A percentile compares a stretch with the other conserved stretches of the same genome.
Evolutionary conservation across 2,797 vertebrate genomes (phyloP).

Genomic region (Lemur catta): DNA sequence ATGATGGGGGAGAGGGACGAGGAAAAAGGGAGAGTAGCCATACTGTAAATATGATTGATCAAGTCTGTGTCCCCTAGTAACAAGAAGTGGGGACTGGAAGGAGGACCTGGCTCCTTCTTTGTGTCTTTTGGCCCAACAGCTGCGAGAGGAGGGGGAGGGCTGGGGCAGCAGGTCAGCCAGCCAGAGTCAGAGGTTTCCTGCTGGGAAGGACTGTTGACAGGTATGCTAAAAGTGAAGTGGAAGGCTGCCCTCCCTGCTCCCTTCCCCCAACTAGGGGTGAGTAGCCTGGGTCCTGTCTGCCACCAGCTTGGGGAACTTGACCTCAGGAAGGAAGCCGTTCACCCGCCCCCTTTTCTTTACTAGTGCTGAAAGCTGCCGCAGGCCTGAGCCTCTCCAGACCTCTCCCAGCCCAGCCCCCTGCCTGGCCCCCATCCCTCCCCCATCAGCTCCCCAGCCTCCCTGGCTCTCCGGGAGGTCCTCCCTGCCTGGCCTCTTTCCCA

Average conservation of each 20-base stretch:
- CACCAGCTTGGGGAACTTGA: slow-evolving; percentile 81
- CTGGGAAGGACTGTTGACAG: slow-evolving; percentile 74
- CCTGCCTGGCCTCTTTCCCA: slow-evolving; percentile 22
- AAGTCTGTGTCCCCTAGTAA: not conserved
- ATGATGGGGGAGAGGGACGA: not conserved
- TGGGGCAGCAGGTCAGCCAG: slow-evolving; percentile 64
- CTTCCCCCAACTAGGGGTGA: slow-evolving; percentile 49
- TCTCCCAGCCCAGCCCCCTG: slow-evolving; percentile 46
- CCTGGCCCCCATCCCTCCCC: slow-evolving; percentile 35
- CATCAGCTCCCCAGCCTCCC: slow-evolving; percentile 20
- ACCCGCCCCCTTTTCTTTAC: slow-evolving; percentile 8
- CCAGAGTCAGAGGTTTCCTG: slow-evolving; percentile 66
- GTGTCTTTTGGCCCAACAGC: slow-evolving; percentile 61
- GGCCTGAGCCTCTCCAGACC: slow-evolving; percentile 82
- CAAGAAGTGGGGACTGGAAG: not conserved
- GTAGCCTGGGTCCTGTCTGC: slow-evolving; percentile 81
- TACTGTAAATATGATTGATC: slow-evolving; percentile 29
- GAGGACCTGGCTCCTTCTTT: slow-evolving; percentile 40
- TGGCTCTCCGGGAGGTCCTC: slow-evolving; percentile 34
- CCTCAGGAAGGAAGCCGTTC: slow-evolving; percentile 76
- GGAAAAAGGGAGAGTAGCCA: not conserved
- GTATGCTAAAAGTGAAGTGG: slow-evolving; percentile 54
- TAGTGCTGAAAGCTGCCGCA: slow-evolving; percentile 73
- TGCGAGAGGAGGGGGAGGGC: not conserved
- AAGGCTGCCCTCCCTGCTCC: slow-evolving; percentile 57